phyloP scores from a whole-genome alignment of 2,797 vertebrate species.

The Coendou prehensilis region DNA sequence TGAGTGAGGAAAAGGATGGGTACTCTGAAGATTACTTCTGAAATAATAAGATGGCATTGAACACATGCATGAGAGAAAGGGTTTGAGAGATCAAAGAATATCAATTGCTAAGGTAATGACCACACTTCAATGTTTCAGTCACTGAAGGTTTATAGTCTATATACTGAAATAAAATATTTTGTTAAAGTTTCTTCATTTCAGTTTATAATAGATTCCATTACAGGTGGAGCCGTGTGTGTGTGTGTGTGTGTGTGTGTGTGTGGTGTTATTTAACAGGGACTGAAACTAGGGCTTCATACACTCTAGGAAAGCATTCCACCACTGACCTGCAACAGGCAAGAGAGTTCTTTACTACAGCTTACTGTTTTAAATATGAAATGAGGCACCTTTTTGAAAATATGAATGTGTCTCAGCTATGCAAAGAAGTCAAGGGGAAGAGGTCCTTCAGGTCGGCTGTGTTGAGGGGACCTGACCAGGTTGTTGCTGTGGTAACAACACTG shows the following conservation, averaged over 20 bases:
- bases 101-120: not conserved
- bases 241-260: not conserved
- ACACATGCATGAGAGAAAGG: not conserved
- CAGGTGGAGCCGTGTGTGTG: not conserved
- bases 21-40: not conserved
- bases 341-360: not conserved
- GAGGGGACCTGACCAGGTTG: not conserved
- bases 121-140: not conserved
- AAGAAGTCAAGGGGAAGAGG: not conserved
- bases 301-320: rapidly evolving
- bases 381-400: not conserved
- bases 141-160: not conserved
- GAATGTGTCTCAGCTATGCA: not conserved
- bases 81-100: not conserved
- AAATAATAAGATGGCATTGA: not conserved
- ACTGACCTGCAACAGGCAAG: not conserved
- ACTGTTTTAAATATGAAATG: not conserved
- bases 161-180: not conserved
- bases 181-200: not conserved
- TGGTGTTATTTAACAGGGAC: not conserved
- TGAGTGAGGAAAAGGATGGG: not conserved
- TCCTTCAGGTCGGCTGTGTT: not conserved
- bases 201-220: not conserved
- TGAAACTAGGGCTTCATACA: not conserved
- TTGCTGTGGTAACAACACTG: not conserved